These are phyloP conservation scores for Aphelinus atriplicis DNA, from an alignment of 1,140 invertebrate genomes.

Conservation along the genomic window DNA sequence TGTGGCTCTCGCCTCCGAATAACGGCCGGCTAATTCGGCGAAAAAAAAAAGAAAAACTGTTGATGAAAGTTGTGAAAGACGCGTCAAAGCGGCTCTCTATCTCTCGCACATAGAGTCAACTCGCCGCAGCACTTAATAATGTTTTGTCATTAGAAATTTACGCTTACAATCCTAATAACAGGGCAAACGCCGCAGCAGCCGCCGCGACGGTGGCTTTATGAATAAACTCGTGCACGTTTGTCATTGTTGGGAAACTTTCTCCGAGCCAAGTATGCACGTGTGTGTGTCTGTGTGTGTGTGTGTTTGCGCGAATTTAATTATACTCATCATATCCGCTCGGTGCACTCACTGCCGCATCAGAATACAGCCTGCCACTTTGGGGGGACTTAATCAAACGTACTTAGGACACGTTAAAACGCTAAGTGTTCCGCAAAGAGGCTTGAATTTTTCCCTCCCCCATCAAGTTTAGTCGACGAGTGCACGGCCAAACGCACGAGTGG, in stretches of 20 bases:
- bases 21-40: constrained; percentile 12
- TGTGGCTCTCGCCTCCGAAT: background rate
- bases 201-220: background rate
- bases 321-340: constrained; percentile 28
- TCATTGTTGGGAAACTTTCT: constrained; percentile 38
- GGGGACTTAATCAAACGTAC: constrained; percentile 21
- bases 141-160: constrained; percentile 32
- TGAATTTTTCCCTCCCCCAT: no score
- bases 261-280: background rate
- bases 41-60: background rate
- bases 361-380: background rate
- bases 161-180: constrained; percentile 32
- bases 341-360: background rate
- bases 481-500: no score
- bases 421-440: no score
- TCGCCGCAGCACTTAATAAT: background rate
- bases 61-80: constrained; percentile 2
- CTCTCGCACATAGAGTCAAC: background rate
- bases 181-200: background rate
- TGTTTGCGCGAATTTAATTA: constrained; percentile 14
- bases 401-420: constrained; percentile 18
- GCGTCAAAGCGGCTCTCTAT: background rate
- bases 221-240: constrained; percentile 33
- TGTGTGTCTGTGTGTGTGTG: no score
- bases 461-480: no score